phyloP scores from a whole-genome alignment of 2,113 vertebrate species.

The Psophia crepitans region DNA sequence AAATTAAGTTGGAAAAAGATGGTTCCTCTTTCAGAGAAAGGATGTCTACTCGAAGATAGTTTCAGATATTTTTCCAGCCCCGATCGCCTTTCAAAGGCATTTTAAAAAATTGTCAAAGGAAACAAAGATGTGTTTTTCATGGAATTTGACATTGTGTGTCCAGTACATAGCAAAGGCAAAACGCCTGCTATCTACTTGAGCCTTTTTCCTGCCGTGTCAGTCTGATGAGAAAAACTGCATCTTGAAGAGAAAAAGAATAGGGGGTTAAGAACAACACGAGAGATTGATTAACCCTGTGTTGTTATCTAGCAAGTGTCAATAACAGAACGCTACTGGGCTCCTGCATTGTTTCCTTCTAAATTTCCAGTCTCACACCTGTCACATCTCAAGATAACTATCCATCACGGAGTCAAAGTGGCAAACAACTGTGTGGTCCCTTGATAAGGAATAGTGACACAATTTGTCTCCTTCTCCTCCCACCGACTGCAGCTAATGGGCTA shows the following conservation, averaged over 20 bases:
- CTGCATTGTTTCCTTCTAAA: slow-evolving; percentile 81
- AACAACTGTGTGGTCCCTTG: slow-evolving; percentile 94
- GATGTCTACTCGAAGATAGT: not conserved
- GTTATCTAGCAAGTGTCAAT: slow-evolving; percentile 91
- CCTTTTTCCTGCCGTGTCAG: slow-evolving; percentile 33
- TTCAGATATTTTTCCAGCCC: not conserved
- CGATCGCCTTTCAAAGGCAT: not conserved
- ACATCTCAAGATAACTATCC: slow-evolving; percentile 95
- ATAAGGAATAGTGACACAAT: slow-evolving; percentile 93
- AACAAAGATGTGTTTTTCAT: not conserved
- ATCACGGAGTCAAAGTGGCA: slow-evolving; percentile 87
- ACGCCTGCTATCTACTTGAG: slow-evolving; percentile 21
- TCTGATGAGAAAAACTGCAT: slow-evolving; percentile 62
- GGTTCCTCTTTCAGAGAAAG: not conserved
- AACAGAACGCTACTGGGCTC: slow-evolving; percentile 81
- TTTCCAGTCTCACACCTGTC: slow-evolving; percentile 84
- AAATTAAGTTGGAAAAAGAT: not conserved
- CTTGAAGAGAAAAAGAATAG: slow-evolving; percentile 75
- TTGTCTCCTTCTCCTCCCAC: slow-evolving; percentile 91
- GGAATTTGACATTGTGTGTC: not conserved
- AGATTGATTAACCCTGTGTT: slow-evolving; percentile 87
- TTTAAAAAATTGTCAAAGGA: not conserved
- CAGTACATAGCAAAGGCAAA: not conserved
- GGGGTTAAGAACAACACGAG: slow-evolving; percentile 72
- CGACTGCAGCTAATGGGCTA: slow-evolving; percentile 81